These are phyloP conservation scores for Coreoperca whiteheadi DNA, from an alignment of 2,113 vertebrate genomes.

Conservation along the genomic window DNA sequence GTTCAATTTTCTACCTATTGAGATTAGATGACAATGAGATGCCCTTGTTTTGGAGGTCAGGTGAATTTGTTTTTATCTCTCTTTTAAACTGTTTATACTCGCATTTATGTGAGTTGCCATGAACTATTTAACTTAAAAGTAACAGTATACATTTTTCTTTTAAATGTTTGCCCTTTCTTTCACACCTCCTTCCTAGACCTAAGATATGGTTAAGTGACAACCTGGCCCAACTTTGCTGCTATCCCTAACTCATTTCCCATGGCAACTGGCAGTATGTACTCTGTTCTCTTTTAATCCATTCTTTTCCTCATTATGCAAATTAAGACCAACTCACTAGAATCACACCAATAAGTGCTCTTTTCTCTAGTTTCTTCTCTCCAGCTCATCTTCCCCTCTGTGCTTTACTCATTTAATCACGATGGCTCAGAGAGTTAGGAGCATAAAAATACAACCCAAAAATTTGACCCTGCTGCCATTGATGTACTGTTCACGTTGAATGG, in stretches of 20 bases:
- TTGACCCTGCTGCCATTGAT: conserved; percentile 67
- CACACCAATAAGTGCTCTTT: conserved; percentile 71
- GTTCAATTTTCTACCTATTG: not conserved
- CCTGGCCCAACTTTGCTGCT: conserved; percentile 28
- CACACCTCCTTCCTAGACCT: not conserved
- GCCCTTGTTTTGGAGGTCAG: not conserved
- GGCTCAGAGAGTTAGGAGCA: conserved; percentile 49
- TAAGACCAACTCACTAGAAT: conserved; percentile 70
- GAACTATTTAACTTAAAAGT: not conserved
- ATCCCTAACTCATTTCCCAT: conserved; percentile 62
- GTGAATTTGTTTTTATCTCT: not conserved
- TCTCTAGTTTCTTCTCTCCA: conserved; percentile 53
- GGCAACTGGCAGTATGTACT: conserved; percentile 59
- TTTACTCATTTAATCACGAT: conserved; percentile 57
- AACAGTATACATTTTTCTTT: not conserved
- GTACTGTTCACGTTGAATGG: conserved; percentile 52
- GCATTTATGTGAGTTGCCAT: not conserved
- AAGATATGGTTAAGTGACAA: conserved; percentile 27
- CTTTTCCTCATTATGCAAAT: conserved; percentile 76
- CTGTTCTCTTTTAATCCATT: conserved; percentile 58
- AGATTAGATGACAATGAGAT: not conserved
- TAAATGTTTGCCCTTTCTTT: not conserved
- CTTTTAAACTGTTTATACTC: not conserved
- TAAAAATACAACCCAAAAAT: conserved; percentile 73
- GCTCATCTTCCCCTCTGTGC: conserved; percentile 37